phyloP scores from a whole-genome alignment of 2,113 vertebrate genomes.

The Lycocorax pyrrhopterus region DNA sequence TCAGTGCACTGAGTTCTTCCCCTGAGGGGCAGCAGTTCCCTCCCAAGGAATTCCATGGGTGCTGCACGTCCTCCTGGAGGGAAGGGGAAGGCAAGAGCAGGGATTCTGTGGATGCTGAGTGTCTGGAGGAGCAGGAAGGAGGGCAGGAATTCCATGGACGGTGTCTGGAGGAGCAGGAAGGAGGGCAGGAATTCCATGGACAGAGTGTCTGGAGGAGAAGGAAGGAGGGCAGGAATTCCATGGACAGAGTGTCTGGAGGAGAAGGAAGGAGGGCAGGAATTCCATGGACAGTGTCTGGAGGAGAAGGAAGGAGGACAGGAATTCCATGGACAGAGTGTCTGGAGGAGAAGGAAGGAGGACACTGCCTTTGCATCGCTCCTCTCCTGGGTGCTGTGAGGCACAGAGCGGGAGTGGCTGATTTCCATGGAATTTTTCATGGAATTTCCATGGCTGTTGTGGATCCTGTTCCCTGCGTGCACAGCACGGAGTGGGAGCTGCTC shows the following conservation, averaged over 20 bases:
- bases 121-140: not conserved
- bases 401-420: not conserved
- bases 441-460: not conserved
- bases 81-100: not conserved
- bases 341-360: not conserved
- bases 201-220: not conserved
- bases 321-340: not conserved
- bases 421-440: not conserved
- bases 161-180: not conserved
- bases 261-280: not conserved
- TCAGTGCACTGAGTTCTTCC: not conserved
- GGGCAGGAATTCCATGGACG: not conserved
- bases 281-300: not conserved
- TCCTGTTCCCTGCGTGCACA: not conserved
- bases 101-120: not conserved
- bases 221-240: not conserved
- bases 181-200: not conserved
- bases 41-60: not conserved
- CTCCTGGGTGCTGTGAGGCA: not conserved
- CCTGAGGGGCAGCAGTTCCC: not conserved
- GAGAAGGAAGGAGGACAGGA: not conserved
- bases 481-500: not conserved
- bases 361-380: fast-evolving
- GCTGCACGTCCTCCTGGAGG: not conserved
- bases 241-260: not conserved